These are phyloP conservation scores for Xenopus borealis DNA, from an alignment of 2,113 vertebrate species.

Conservation along the genomic window DNA sequence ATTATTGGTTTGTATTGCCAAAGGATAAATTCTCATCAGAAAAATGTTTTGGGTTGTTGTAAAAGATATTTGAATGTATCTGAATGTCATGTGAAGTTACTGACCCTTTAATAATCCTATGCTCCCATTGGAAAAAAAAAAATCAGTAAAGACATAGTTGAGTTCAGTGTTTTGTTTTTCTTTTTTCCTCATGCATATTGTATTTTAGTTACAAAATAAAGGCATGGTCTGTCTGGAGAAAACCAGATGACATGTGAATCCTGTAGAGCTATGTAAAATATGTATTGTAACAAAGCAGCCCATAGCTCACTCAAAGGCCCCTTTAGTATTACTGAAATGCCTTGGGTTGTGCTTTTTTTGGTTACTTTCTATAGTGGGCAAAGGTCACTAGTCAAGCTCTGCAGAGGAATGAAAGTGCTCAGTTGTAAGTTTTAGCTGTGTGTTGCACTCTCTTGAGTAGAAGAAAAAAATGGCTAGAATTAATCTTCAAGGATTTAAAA, in stretches of 20 bases:
- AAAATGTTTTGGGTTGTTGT: no score
- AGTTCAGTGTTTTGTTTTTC: no score
- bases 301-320: slow-evolving; percentile 31
- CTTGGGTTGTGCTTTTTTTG: slow-evolving; percentile 25
- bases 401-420: slow-evolving; percentile 17
- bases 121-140: no score
- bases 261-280: slow-evolving; percentile 32
- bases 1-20: no score
- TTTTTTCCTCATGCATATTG: no score
- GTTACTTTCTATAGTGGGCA: slow-evolving; percentile 28
- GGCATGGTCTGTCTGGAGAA: slow-evolving; percentile 4
- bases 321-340: slow-evolving; percentile 34
- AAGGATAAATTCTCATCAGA: no score
- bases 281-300: slow-evolving; percentile 33
- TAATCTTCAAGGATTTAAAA: no score
- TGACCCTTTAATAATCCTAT: no score
- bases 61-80: no score
- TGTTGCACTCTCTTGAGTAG: background rate
- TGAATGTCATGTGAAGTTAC: no score
- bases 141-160: no score
- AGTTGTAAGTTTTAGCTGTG: slow-evolving; percentile 17
- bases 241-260: slow-evolving; percentile 24
- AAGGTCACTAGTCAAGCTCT: slow-evolving; percentile 33
- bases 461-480: background rate
- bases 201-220: no score